phyloP scores from a whole-genome alignment of 2,797 vertebrate species.

The Phylloscopus collybita region DNA sequence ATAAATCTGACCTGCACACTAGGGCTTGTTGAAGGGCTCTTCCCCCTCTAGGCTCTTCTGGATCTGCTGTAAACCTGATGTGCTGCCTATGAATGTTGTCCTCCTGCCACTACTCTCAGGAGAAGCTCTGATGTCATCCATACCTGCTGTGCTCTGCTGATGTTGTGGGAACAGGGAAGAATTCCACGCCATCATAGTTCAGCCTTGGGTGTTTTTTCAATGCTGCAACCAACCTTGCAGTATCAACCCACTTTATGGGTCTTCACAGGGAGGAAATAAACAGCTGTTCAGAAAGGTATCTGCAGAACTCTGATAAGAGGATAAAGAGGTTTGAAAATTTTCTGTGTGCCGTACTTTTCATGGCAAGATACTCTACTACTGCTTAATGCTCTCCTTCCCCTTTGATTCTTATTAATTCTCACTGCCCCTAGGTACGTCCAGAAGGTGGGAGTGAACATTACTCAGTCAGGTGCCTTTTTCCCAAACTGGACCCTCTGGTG shows the following conservation, averaged over 20 bases:
- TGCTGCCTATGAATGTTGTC: not conserved
- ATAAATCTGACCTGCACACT: not conserved
- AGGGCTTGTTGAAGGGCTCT: not conserved
- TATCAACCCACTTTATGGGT: not conserved
- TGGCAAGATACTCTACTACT: not conserved
- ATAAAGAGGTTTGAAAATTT: not conserved
- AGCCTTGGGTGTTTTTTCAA: not conserved
- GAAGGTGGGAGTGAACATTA: not conserved
- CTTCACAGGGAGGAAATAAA: not conserved
- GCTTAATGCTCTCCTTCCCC: not conserved
- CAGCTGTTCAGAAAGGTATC: not conserved
- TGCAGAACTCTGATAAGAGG: not conserved
- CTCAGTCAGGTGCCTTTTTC: not conserved
- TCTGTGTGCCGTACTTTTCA: not conserved
- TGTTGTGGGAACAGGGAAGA: not conserved
- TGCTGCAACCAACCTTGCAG: fast-evolving
- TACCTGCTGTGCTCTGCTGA: not conserved
- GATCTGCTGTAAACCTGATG: not conserved
- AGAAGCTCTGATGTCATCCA: not conserved
- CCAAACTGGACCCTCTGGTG: not conserved
- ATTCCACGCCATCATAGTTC: not conserved
- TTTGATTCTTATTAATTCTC: not conserved
- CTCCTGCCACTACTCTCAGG: not conserved
- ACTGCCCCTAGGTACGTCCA: not conserved
- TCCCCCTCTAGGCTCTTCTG: not conserved